phyloP scores from a whole-genome alignment of 2,113 vertebrate genomes.

The Theristicus caerulescens region DNA sequence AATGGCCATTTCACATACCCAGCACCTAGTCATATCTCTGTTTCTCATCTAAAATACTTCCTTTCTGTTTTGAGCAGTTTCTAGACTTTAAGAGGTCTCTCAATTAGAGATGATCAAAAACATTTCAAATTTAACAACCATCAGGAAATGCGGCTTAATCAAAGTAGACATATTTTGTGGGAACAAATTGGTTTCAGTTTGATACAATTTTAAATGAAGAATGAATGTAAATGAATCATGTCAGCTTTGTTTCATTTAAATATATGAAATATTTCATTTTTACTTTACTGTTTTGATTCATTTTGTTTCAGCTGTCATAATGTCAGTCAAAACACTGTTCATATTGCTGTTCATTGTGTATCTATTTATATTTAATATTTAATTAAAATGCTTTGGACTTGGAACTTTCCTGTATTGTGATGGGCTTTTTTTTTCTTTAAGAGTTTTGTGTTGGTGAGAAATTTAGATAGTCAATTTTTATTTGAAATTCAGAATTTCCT shows the following conservation, averaged over 20 bases:
- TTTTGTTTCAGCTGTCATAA: not conserved
- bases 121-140: not conserved
- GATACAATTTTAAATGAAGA: not conserved
- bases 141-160: constrained; percentile 5
- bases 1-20: not conserved
- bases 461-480: not conserved
- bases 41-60: not conserved
- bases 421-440: not conserved
- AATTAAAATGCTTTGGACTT: not conserved
- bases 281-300: not conserved
- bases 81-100: not conserved
- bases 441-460: not conserved
- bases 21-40: not conserved
- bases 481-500: not conserved
- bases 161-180: not conserved
- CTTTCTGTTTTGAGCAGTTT: not conserved
- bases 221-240: not conserved
- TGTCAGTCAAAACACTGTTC: not conserved
- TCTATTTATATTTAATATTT: not conserved
- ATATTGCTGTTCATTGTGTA: not conserved
- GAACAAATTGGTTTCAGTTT: constrained; percentile 10
- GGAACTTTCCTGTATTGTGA: not conserved
- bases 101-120: constrained; percentile 1
- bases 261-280: not conserved
- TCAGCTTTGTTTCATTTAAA: not conserved